These are phyloP conservation scores for Cheilinus undulatus DNA, from an alignment of 2,113 vertebrate species.

Conservation along the genomic window DNA sequence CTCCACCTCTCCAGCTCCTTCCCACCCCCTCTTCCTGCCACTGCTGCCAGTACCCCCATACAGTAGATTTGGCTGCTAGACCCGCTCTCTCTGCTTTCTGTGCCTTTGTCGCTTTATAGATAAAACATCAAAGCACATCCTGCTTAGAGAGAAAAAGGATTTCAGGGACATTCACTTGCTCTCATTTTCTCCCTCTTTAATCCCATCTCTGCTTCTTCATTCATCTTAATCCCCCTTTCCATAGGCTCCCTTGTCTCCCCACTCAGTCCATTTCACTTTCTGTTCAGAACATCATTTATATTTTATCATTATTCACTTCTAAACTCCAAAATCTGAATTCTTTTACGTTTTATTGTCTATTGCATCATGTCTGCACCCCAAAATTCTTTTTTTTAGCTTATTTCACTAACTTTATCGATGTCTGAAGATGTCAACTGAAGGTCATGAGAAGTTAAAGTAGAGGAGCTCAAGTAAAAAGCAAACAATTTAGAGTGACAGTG, in stretches of 20 bases:
- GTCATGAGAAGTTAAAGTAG: slow-evolving; percentile 42
- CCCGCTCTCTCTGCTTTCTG: slow-evolving; percentile 66
- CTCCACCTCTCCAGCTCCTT: slow-evolving; percentile 53
- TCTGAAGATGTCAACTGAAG: slow-evolving; percentile 45
- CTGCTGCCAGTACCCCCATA: slow-evolving; percentile 55
- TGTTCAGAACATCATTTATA: slow-evolving; percentile 40
- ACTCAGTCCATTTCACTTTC: slow-evolving; percentile 31
- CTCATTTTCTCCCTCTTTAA: slow-evolving; percentile 69
- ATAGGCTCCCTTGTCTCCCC: slow-evolving; percentile 21
- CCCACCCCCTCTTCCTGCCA: slow-evolving; percentile 56
- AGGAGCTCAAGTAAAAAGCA: slow-evolving; percentile 15
- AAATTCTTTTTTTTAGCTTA: slow-evolving; percentile 39
- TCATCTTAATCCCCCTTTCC: slow-evolving; percentile 57
- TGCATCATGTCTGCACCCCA: no score
- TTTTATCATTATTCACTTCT: slow-evolving; percentile 44
- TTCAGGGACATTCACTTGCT: slow-evolving; percentile 70
- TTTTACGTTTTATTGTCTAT: slow-evolving; percentile 14
- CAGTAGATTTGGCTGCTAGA: slow-evolving; percentile 68
- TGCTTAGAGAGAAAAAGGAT: slow-evolving; percentile 72
- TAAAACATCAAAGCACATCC: slow-evolving; percentile 82
- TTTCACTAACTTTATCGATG: slow-evolving; percentile 53
- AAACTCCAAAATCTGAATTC: slow-evolving; percentile 2
- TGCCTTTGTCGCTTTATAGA: slow-evolving; percentile 74
- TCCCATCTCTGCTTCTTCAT: slow-evolving; percentile 57
- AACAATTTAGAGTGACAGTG: slow-evolving; percentile 8